Base-by-base conservation (phyloP, 2,113 vertebrate genomes). In the Aix galericulata region DNA sequence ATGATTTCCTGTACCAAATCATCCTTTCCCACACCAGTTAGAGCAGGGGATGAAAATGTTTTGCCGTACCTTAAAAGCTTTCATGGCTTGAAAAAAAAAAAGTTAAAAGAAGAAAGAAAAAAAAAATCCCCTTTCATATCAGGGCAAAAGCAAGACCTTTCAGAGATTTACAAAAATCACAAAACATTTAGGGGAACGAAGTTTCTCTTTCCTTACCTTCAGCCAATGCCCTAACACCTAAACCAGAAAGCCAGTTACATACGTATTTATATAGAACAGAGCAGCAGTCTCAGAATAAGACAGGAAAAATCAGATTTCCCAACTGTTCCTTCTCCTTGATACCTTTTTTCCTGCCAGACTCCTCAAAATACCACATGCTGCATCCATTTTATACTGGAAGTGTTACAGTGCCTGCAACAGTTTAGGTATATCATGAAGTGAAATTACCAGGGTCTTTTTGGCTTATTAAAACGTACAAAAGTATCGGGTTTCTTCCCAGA, bases 241-340 rank as follows among this genome's bases (percentile, higher is more conserved):
- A 10, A 82, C 48, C 67, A 88, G 60, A 79, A 64, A 89, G 42
- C 6, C 64, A 63, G 53, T 9, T 64, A 67, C 1, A 1, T 1
- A 5, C 10, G 1, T 4, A 56, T 11, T 44, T 42, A 72, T 0
- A 59, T 7, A 36, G 63, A 80, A 82, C 64, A 36, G 46, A 71
- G 46, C 48, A 36, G 42, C 42, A 67, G 23, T 17, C 64, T 21
- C 64, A 67, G 42, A 16, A 32, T 22, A 46, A 23, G 66, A 46
- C 66, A 79, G 85, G 78, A 91, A 91, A 95, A 87, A 89, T 64
- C 60, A 10, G 21, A 79, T 60, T 92, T 94, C 93, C 86, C 84
- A 69, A 53, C 52, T 81, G 38, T 23, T 91, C 56, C 31, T 91
- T 81, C 60, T 88, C 91, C 78, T 78, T 94, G 88, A 83, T 92